Evolutionary conservation across 23 tunicate genomes (phyloP).

Genomic region (Trididemnum nubilum): DNA sequence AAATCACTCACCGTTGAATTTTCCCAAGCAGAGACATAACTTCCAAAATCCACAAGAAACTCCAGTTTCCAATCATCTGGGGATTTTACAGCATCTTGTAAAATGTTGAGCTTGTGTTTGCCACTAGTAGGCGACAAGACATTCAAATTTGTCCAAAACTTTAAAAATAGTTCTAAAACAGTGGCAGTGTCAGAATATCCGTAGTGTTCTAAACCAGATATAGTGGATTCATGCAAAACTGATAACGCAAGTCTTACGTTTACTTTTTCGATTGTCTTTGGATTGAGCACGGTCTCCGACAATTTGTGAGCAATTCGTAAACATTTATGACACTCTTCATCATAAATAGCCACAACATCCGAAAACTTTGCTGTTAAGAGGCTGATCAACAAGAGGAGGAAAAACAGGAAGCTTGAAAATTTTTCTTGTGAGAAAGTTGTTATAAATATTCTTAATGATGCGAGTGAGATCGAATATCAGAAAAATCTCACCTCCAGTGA

Average conservation of each 20-base stretch:
- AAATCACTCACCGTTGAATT: conserved; percentile 17
- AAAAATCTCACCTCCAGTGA: conserved; percentile 28
- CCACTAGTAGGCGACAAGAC: conserved; percentile 9
- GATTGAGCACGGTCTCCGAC: conserved; percentile 28
- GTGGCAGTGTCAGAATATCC: conserved; percentile 15
- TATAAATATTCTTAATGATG: conserved; percentile 15
- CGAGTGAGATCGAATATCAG: conserved; percentile 20
- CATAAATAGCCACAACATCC: conserved; percentile 11
- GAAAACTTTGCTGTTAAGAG: conserved; percentile 10
- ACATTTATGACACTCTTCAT: conserved; percentile 13
- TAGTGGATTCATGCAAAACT: conserved; percentile 9
- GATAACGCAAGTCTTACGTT: conserved; percentile 19
- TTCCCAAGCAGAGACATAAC: conserved; percentile 25
- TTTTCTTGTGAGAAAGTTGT: conserved; percentile 19
- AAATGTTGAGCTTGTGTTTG: conserved; percentile 8
- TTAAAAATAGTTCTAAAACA: conserved; percentile 7
- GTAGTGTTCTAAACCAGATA: conserved; percentile 9
- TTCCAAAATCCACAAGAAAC: conserved; percentile 8
- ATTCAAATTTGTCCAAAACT: conserved; percentile 8
- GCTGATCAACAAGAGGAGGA: background rate
- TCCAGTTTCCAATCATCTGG: conserved; percentile 24
- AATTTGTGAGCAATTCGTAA: conserved; percentile 24
- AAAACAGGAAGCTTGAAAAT: background rate
- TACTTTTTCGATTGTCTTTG: conserved; percentile 3
- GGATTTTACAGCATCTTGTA: background rate